These are phyloP conservation scores for Cepaea hortensis DNA, from an alignment of 2,888 invertebrate genomes.

Conservation along the genomic window DNA sequence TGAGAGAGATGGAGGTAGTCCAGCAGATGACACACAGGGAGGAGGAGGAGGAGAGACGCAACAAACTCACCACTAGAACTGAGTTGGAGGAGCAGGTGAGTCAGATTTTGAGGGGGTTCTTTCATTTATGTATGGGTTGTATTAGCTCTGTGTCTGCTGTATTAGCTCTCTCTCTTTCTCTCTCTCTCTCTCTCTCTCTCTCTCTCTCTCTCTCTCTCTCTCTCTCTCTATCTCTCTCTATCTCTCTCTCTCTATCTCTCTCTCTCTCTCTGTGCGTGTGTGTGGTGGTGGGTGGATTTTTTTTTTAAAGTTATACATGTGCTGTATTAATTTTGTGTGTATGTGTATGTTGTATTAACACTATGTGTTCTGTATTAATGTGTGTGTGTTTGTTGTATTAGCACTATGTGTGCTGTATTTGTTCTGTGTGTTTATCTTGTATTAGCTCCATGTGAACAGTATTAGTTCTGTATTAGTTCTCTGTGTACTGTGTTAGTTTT, in stretches of 20 bases:
- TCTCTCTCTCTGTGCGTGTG: not conserved
- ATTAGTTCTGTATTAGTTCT: not conserved
- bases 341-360: not conserved
- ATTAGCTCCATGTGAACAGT: not conserved
- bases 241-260: no score
- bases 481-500: not conserved
- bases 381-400: not conserved
- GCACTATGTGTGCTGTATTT: not conserved
- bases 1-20: constrained; percentile 74
- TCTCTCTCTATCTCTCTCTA: no score
- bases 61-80: constrained; percentile 59
- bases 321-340: not conserved
- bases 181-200: no score
- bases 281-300: not conserved
- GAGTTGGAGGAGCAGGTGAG: constrained; percentile 71
- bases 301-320: not conserved
- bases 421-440: not conserved
- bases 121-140: not conserved
- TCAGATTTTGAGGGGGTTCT: not conserved
- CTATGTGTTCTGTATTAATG: not conserved
- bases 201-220: no score
- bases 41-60: constrained; percentile 63
- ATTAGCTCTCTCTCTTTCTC: not conserved
- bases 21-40: constrained; percentile 72
- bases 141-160: not conserved